These are phyloP conservation scores for Petrocephalus schoutedeni DNA, from an alignment of 2,797 vertebrate species.

Conservation along the genomic window DNA sequence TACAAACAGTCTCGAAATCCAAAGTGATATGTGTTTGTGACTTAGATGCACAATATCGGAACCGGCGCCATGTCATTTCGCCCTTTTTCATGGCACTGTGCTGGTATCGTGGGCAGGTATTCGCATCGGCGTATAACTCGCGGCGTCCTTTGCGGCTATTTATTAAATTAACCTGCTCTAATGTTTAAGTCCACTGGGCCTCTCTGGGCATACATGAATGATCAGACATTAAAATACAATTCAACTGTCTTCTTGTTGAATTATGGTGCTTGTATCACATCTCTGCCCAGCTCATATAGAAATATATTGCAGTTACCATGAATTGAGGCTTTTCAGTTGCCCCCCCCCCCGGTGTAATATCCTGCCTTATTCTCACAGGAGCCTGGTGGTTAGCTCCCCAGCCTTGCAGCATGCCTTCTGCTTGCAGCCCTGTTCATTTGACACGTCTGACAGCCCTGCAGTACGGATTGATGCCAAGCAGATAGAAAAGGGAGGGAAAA, in stretches of 20 bases:
- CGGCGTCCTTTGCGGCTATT: background rate
- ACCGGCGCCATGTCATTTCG: background rate
- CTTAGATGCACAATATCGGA: background rate
- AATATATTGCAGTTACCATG: slow-evolving; percentile 19
- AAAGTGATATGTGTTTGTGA: slow-evolving; percentile 1
- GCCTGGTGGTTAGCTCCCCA: slow-evolving; percentile 52
- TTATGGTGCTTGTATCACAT: slow-evolving; percentile 41
- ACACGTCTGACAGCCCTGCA: slow-evolving; percentile 67
- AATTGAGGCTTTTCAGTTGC: slow-evolving; percentile 48
- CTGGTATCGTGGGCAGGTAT: background rate
- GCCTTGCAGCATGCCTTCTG: slow-evolving; percentile 50
- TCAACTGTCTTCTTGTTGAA: slow-evolving; percentile 45
- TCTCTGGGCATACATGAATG: background rate
- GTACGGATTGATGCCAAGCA: slow-evolving; percentile 70
- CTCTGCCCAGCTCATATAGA: slow-evolving; percentile 43
- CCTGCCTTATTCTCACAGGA: slow-evolving; percentile 47
- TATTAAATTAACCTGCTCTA: background rate
- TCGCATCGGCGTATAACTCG: background rate
- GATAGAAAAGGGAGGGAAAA: slow-evolving; percentile 70
- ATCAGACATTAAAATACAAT: slow-evolving; percentile 47
- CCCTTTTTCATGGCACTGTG: background rate
- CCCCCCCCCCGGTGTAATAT: slow-evolving; percentile 46
- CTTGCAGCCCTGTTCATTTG: slow-evolving; percentile 51
- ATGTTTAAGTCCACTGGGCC: background rate
- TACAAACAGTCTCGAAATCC: slow-evolving; percentile 15